Percentiles rank a stretch among this genome's conserved stretches.
Conservation (phyloP, 1,140 invertebrate species). For the Pachypeltis micranthus region DNA sequence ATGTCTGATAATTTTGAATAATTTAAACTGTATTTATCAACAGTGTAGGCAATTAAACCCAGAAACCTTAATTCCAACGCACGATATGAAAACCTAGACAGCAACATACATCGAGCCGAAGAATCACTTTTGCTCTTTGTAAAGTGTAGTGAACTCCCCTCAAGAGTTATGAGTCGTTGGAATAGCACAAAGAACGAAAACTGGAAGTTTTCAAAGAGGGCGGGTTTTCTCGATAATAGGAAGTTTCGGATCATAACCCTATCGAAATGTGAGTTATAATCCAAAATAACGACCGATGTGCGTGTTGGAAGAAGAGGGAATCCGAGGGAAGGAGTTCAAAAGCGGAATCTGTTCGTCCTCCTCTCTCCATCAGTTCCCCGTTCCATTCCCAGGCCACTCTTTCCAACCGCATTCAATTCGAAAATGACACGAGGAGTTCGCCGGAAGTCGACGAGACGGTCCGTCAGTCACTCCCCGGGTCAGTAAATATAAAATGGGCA, state of each 20-base stretch:
- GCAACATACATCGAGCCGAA: too few relatives aligned
- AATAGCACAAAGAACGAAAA: too few relatives aligned
- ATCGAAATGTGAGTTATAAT: conserved; percentile 6
- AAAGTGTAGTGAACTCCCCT: too few relatives aligned
- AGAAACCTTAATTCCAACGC: too few relatives aligned
- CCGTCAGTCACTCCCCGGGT: conserved; percentile 3
- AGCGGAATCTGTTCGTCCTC: not conserved
- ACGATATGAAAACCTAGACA: too few relatives aligned
- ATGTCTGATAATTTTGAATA: too few relatives aligned
- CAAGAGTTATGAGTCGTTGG: too few relatives aligned
- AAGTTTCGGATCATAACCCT: conserved; percentile 1
- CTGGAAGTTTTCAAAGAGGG: too few relatives aligned
- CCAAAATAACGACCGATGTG: conserved; percentile 1
- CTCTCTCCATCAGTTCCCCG: not conserved
- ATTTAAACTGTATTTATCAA: too few relatives aligned
- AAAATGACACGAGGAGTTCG: conserved; percentile 3
- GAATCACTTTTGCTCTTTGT: too few relatives aligned
- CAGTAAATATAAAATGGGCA: conserved; percentile 5
- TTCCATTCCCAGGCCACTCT: not conserved
- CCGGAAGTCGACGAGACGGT: not conserved
- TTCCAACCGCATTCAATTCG: conserved; percentile 2
- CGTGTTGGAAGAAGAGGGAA: not conserved
- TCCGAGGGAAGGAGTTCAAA: not conserved
- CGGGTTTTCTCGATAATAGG: not conserved
- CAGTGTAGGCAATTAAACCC: too few relatives aligned